A percentile compares a stretch with the other conserved stretches of the same genome.
These are phyloP conservation scores for Prunella himalayana DNA, from an alignment of 2,113 vertebrate species.

Conservation along the genomic window DNA sequence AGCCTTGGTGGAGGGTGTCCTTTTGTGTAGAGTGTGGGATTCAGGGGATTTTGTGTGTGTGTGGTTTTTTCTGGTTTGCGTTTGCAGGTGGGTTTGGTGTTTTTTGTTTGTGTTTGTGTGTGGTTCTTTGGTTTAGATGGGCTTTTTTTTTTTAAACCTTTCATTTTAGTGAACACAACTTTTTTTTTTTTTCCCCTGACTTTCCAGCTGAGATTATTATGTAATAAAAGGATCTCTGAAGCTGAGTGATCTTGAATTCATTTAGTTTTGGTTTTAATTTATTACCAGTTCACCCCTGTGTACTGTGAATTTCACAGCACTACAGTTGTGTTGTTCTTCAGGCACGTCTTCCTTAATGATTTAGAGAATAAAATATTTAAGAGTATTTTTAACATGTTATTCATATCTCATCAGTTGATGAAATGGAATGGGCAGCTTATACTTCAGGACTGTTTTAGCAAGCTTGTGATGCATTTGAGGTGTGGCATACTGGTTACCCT, in stretches of 20 bases:
- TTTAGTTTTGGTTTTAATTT: background rate
- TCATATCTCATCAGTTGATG: background rate
- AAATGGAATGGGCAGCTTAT: background rate
- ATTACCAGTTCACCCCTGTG: background rate
- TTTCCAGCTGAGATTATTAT: background rate
- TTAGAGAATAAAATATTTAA: background rate
- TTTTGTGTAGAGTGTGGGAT: background rate
- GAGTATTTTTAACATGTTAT: background rate
- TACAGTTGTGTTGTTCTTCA: background rate
- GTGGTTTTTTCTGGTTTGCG: background rate
- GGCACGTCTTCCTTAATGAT: background rate
- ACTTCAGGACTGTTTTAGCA: background rate
- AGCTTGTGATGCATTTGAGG: background rate
- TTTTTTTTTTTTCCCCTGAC: background rate
- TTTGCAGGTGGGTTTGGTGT: background rate
- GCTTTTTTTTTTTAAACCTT: background rate
- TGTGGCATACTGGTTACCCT: background rate
- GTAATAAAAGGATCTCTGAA: background rate
- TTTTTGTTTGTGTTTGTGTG: rapidly evolving
- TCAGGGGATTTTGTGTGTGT: background rate
- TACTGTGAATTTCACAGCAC: background rate
- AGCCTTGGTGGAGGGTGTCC: background rate
- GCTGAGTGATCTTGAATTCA: background rate
- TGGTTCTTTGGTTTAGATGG: background rate
- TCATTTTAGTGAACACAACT: background rate